Conservation (phyloP, 2,888 invertebrate genomes). For the Apotomis capreana region DNA sequence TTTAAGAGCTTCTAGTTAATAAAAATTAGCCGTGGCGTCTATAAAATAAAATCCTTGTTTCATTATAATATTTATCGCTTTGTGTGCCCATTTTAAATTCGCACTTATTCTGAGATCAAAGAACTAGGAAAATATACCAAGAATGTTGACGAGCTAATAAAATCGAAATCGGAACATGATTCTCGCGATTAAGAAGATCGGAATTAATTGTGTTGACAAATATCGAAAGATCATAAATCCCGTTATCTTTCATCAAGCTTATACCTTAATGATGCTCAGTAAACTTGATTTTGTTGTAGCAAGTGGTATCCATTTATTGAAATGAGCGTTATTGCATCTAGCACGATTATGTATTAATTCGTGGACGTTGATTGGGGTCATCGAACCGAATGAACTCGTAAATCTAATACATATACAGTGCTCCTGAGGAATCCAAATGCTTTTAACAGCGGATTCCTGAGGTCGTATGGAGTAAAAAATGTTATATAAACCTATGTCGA, state of each 20-base stretch:
- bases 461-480: too few species aligned
- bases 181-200: constrained; percentile 8
- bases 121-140: neutral
- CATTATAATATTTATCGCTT: neutral
- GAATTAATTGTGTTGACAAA: neutral
- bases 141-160: constrained; percentile 13
- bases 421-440: too few species aligned
- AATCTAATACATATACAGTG: neutral
- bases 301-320: neutral
- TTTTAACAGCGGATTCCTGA: too few species aligned
- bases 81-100: neutral
- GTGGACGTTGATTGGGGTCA: constrained; percentile 12
- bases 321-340: neutral
- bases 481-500: too few species aligned
- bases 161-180: constrained; percentile 15
- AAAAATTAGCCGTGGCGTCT: too few species aligned
- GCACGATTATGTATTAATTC: constrained; percentile 9
- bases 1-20: too few species aligned
- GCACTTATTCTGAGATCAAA: neutral
- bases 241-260: neutral
- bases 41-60: neutral
- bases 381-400: constrained; percentile 10
- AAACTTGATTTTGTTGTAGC: neutral
- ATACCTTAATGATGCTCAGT: neutral
- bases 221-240: neutral